These are phyloP conservation scores for Aspidoscelis tigris DNA, from an alignment of 2,113 vertebrate species.

Conservation along the genomic window DNA sequence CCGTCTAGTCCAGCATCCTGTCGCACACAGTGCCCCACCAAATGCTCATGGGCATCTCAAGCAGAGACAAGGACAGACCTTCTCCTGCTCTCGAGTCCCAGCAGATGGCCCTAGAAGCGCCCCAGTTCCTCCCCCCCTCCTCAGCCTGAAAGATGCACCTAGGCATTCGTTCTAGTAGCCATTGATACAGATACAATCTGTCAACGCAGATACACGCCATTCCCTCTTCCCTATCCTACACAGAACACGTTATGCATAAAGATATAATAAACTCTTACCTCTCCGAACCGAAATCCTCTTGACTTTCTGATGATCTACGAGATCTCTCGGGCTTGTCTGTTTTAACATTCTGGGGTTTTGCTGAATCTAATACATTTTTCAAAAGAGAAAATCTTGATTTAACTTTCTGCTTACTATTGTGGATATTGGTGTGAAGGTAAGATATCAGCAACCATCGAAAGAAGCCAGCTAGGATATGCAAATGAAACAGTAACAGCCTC, in stretches of 20 bases:
- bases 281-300: not conserved
- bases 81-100: too few species aligned
- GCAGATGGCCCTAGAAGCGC: too few species aligned
- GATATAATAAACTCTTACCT: slow-evolving; percentile 41
- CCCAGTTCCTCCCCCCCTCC: too few species aligned
- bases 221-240: too few species aligned
- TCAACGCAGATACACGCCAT: too few species aligned
- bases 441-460: not conserved
- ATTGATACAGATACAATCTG: too few species aligned
- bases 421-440: not conserved
- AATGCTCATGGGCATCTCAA: too few species aligned
- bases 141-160: too few species aligned
- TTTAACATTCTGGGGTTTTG: slow-evolving; percentile 40
- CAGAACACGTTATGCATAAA: not conserved
- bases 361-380: slow-evolving; percentile 45
- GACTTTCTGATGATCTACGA: not conserved
- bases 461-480: not conserved
- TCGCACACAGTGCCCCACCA: too few species aligned
- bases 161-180: too few species aligned
- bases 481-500: not conserved
- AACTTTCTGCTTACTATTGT: slow-evolving; percentile 8
- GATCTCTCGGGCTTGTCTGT: not conserved
- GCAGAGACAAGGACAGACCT: too few species aligned
- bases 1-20: too few species aligned
- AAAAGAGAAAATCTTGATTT: slow-evolving; percentile 8